These are phyloP conservation scores for Spodoptera litura DNA, from an alignment of 1,140 invertebrate species.

Conservation along the genomic window DNA sequence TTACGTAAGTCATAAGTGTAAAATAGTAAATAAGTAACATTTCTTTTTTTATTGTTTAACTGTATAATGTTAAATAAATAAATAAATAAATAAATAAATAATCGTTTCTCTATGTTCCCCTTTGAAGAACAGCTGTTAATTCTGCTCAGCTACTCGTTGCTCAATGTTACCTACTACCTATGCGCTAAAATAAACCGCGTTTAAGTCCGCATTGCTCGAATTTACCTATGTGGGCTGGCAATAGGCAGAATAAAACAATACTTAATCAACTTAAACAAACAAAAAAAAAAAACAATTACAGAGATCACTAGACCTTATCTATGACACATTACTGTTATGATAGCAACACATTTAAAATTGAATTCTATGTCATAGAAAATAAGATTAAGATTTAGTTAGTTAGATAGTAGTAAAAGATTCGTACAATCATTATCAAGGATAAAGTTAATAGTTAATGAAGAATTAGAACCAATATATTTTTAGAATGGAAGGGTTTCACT, in stretches of 20 bases:
- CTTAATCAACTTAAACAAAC: constrained; percentile 11
- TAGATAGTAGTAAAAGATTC: background rate
- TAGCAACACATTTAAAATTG: background rate
- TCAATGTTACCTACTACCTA: too few species aligned
- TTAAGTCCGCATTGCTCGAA: too few species aligned
- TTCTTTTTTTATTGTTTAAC: too few species aligned
- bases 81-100: too few species aligned
- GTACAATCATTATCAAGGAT: background rate
- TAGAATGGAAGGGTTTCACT: constrained; percentile 12
- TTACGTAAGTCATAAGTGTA: too few species aligned
- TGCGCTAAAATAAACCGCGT: too few species aligned
- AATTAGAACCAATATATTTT: constrained; percentile 5
- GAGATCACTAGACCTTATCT: constrained; percentile 19
- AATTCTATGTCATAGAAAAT: background rate
- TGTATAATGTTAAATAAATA: too few species aligned
- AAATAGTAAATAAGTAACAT: too few species aligned
- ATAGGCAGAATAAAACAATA: constrained; percentile 20
- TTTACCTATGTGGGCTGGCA: too few species aligned
- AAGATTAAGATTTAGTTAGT: constrained; percentile 2
- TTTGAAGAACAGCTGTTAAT: too few species aligned
- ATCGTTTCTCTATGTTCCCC: too few species aligned
- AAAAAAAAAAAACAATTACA: constrained; percentile 19
- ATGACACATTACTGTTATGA: constrained; percentile 7
- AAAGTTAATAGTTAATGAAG: background rate
- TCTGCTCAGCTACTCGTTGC: too few species aligned